These are phyloP conservation scores for Brachyopa scutellaris DNA, from an alignment of 2,888 invertebrate genomes.

Conservation along the genomic window DNA sequence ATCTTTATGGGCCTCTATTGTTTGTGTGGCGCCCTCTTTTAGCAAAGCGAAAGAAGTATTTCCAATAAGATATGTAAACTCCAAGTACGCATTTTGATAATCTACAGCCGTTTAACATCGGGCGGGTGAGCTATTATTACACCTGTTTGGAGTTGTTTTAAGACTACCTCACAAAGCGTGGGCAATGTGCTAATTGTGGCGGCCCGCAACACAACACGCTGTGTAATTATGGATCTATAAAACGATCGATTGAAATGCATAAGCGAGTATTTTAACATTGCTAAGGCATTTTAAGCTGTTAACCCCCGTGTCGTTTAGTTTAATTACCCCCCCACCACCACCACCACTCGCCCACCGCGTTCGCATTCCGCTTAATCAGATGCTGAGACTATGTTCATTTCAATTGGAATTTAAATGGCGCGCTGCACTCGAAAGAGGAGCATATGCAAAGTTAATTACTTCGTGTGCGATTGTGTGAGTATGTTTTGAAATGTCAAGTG, in stretches of 20 bases:
- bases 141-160: constrained; percentile 30
- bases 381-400: constrained; percentile 32
- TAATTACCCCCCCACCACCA: constrained; percentile 23
- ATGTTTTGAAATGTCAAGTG: constrained; percentile 66
- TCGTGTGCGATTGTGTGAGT: constrained; percentile 34
- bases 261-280: constrained; percentile 57
- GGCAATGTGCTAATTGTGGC: constrained; percentile 68
- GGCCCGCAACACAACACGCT: constrained; percentile 16
- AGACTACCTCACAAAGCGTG: constrained; percentile 40
- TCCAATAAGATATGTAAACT: constrained; percentile 57
- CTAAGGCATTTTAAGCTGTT: constrained; percentile 61
- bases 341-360: background rate
- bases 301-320: constrained; percentile 58
- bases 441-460: constrained; percentile 68
- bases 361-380: constrained; percentile 12
- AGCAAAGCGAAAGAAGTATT: constrained; percentile 36
- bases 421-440: constrained; percentile 52
- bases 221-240: constrained; percentile 62
- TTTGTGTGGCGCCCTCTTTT: constrained; percentile 50
- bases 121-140: background rate
- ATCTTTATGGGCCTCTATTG: constrained; percentile 62
- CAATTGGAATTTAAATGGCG: constrained; percentile 58
- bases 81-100: constrained; percentile 61
- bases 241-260: constrained; percentile 60
- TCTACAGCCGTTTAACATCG: constrained; percentile 28